Percentiles rank a stretch among this genome's conserved stretches.
These are phyloP conservation scores for Lottia gigantea DNA, from an alignment of 2,888 invertebrate genomes.

Conservation along the genomic window DNA sequence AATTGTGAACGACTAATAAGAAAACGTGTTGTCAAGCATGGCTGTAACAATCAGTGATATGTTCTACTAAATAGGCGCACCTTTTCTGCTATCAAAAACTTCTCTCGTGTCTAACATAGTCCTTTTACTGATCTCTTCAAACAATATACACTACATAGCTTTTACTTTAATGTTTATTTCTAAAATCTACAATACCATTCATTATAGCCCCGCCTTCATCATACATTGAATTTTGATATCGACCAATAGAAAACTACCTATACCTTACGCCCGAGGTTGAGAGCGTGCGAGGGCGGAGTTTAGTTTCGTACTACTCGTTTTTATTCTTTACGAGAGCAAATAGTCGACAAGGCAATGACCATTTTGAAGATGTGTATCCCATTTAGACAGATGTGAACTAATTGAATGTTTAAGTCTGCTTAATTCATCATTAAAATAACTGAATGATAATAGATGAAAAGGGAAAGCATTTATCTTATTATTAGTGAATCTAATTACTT, in stretches of 20 bases:
- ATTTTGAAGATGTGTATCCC: too few relatives aligned
- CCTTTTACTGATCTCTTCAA: neutral
- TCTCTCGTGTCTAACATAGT: neutral
- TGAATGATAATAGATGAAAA: too few relatives aligned
- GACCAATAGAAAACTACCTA: neutral
- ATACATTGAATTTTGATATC: neutral
- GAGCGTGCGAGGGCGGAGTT: constrained; percentile 9
- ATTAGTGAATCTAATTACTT: too few relatives aligned
- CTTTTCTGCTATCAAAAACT: neutral
- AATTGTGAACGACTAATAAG: too few relatives aligned
- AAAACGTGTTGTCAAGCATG: neutral
- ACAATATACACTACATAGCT: constrained; percentile 1
- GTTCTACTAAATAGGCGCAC: neutral
- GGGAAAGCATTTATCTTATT: too few relatives aligned
- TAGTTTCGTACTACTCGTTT: neutral
- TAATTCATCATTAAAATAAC: too few relatives aligned
- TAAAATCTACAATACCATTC: neutral
- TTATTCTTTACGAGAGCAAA: too few relatives aligned
- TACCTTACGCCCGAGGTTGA: neutral
- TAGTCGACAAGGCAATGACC: too few relatives aligned
- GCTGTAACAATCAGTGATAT: neutral
- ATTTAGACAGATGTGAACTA: too few relatives aligned
- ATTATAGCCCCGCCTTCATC: neutral
- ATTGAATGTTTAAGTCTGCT: too few relatives aligned
- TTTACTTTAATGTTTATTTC: constrained; percentile 1